Conservation (phyloP, 2,113 vertebrate species). For the Chaenogobius annularis region DNA sequence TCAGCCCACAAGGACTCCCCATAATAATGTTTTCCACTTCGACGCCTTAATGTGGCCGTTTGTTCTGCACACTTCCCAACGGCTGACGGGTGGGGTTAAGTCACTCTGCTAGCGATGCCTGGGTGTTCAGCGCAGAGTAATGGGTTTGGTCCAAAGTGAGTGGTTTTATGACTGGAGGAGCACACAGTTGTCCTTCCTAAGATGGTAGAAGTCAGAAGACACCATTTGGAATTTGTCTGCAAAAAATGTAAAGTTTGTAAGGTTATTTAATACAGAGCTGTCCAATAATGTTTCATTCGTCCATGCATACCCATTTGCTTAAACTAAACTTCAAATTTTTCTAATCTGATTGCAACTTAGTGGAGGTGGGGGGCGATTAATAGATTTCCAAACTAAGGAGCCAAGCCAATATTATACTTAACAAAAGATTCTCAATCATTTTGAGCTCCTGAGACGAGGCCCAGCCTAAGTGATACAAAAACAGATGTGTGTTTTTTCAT, state of each 20-base stretch:
- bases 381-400: too few species aligned
- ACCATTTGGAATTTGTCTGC: neutral
- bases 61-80: constrained; percentile 7
- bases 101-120: constrained; percentile 21
- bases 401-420: too few species aligned
- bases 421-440: too few species aligned
- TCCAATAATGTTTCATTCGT: too few species aligned
- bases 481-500: too few species aligned
- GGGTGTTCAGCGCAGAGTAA: constrained; percentile 41
- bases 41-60: constrained; percentile 27
- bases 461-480: too few species aligned
- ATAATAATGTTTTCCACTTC: constrained; percentile 22
- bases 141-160: constrained; percentile 57
- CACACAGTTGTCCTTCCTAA: constrained; percentile 61
- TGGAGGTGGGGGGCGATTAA: too few species aligned
- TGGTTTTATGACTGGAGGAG: constrained; percentile 58
- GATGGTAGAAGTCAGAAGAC: constrained; percentile 56
- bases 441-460: too few species aligned
- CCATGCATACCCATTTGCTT: too few species aligned
- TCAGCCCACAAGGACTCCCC: constrained; percentile 8
- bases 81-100: constrained; percentile 36
- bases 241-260: neutral
- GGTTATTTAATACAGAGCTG: too few species aligned
- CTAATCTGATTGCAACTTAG: too few species aligned
- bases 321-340: too few species aligned